phyloP scores from a whole-genome alignment of 2,113 vertebrate genomes.

The Hydropotes inermis region DNA sequence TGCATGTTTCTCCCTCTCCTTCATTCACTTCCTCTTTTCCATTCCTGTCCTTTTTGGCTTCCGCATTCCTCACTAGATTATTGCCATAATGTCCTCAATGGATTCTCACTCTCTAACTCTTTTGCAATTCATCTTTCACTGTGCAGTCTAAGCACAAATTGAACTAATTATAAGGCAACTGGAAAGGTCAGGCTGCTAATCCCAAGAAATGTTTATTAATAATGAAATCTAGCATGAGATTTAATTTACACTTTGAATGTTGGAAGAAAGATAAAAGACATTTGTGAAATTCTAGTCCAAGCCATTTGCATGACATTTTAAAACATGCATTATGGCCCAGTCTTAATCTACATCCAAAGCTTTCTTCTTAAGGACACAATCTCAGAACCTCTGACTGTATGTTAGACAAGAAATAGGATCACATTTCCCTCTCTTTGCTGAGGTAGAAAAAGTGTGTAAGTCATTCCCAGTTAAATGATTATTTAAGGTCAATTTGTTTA shows the following conservation, averaged over 20 bases:
- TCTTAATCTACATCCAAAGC: neutral
- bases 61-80: neutral
- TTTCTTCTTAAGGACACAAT: neutral
- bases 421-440: neutral
- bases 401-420: neutral
- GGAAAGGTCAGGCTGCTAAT: neutral
- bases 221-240: neutral
- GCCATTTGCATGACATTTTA: neutral
- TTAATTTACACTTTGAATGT: neutral
- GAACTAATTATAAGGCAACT: neutral
- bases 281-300: neutral
- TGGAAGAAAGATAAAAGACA: neutral
- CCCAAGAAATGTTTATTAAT: neutral
- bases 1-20: neutral
- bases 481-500: slow-evolving; percentile 31
- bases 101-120: neutral
- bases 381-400: neutral
- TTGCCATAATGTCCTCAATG: neutral
- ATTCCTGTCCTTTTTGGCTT: neutral
- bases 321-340: neutral
- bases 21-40: neutral
- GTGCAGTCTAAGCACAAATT: neutral
- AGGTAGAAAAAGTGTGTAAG: neutral
- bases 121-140: neutral
- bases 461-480: neutral